Evolutionary conservation across 2,797 vertebrate genomes (phyloP).

Genomic region (Microhierax caerulescens): DNA sequence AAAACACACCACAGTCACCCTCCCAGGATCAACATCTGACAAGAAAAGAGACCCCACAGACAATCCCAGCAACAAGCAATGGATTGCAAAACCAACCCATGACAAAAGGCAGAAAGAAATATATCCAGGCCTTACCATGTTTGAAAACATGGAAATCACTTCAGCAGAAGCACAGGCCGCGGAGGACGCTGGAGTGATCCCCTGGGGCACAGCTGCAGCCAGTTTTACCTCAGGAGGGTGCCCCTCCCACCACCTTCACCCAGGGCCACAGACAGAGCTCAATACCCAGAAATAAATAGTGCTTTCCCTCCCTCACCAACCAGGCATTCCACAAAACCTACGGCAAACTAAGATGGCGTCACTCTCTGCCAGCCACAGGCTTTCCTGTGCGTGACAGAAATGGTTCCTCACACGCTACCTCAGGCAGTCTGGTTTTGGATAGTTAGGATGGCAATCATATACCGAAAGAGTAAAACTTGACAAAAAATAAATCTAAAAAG

Average conservation of each 20-base stretch:
- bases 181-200: fast-evolving
- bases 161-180: fast-evolving
- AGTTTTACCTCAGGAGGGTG: fast-evolving
- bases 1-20: neutral
- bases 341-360: fast-evolving
- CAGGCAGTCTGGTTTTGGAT: neutral
- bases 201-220: fast-evolving
- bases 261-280: fast-evolving
- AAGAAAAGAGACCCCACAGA: neutral
- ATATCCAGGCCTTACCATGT: neutral
- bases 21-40: neutral
- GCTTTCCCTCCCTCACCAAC: fast-evolving
- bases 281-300: fast-evolving
- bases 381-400: neutral
- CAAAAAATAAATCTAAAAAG: neutral
- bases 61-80: fast-evolving
- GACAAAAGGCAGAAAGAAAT: neutral
- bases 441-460: neutral
- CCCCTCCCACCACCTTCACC: neutral
- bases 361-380: fast-evolving
- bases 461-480: fast-evolving
- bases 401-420: neutral
- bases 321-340: neutral
- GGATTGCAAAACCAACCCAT: neutral
- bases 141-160: fast-evolving